phyloP scores from a whole-genome alignment of 2,113 vertebrate genomes.

The Trichechus manatus region DNA sequence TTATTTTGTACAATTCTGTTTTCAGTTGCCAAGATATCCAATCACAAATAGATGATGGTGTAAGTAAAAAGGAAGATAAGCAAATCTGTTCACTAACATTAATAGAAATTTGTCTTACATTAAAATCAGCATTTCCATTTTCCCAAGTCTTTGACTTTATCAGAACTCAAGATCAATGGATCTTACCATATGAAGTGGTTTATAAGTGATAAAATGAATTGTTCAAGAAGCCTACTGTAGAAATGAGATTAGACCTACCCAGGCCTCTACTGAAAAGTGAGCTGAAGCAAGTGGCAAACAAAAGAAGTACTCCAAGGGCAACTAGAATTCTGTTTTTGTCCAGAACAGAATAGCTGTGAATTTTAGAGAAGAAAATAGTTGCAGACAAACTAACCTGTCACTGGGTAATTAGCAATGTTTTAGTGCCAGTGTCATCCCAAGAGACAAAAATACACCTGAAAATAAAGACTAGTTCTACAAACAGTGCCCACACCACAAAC shows the following conservation, averaged over 20 bases:
- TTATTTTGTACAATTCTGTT: not conserved
- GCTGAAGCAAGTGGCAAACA: not conserved
- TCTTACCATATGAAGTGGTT: not conserved
- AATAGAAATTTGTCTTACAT: slow-evolving; percentile 19
- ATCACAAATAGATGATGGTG: not conserved
- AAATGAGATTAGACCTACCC: not conserved
- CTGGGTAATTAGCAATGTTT: slow-evolving; percentile 53
- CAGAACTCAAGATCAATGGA: not conserved
- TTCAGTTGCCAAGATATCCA: slow-evolving; percentile 4
- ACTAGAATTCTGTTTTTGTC: not conserved
- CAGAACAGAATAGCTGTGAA: slow-evolving; percentile 40
- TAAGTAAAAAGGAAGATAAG: not conserved
- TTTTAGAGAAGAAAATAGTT: not conserved
- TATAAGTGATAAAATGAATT: slow-evolving; percentile 24
- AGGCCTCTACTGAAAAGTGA: not conserved
- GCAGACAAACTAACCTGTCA: slow-evolving; percentile 44
- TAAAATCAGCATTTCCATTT: not conserved
- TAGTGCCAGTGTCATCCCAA: slow-evolving; percentile 23
- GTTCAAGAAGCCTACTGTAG: not conserved
- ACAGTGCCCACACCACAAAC: slow-evolving; percentile 60
- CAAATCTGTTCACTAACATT: not conserved
- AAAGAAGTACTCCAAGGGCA: slow-evolving; percentile 33
- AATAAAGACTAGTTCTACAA: slow-evolving; percentile 62
- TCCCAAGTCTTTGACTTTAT: not conserved
- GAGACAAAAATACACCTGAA: slow-evolving; percentile 65